Conservation (phyloP, 2,113 vertebrate genomes). For the Lynx canadensis region DNA sequence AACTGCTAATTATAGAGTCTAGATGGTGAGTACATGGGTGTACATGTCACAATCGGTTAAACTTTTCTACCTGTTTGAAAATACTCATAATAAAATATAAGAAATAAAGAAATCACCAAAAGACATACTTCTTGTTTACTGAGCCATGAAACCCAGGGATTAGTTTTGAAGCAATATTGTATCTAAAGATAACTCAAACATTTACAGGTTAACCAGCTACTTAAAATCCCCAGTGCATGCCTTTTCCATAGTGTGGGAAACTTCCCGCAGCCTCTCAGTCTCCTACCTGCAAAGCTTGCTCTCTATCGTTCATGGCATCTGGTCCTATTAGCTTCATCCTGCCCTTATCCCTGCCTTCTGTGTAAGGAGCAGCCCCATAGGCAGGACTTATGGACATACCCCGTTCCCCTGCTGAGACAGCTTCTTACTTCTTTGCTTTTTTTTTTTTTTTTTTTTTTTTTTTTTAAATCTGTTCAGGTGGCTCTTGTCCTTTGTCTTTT, state of each 20-base stretch:
- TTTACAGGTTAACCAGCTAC: not conserved
- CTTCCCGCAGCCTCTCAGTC: not conserved
- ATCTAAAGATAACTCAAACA: not conserved
- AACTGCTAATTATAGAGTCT: not conserved
- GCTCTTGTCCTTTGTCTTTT: slow-evolving; percentile 1
- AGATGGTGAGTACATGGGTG: not conserved
- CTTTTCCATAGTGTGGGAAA: not conserved
- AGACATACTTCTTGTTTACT: not conserved
- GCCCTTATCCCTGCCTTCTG: not conserved
- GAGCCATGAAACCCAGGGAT: not conserved
- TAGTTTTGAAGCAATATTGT: not conserved
- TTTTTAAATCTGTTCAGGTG: not conserved
- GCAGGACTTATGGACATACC: not conserved
- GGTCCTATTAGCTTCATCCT: no score
- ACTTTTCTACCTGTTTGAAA: slow-evolving; percentile 44
- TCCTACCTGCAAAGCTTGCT: not conserved
- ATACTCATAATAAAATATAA: not conserved
- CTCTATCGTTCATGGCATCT: not conserved
- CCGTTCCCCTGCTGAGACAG: not conserved
- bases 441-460: slow-evolving; percentile 10
- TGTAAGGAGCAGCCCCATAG: not conserved
- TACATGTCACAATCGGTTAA: not conserved
- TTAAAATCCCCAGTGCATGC: not conserved
- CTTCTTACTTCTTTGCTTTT: not conserved
- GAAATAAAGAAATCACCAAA: slow-evolving; percentile 30